Base-by-base conservation (phyloP, 2,888 invertebrate genomes). In the Platerodrilus igneus region DNA sequence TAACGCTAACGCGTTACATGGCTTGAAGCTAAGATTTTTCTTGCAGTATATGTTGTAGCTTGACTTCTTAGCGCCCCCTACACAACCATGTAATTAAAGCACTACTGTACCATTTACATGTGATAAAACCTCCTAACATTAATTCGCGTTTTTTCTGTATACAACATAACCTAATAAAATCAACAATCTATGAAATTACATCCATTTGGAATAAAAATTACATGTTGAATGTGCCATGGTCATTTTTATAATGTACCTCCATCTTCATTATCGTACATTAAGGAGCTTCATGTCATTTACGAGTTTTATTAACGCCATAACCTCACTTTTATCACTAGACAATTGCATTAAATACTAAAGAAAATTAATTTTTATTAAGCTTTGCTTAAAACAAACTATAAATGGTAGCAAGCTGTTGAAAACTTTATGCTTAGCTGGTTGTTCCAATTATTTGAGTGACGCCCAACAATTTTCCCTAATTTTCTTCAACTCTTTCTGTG, bases 401-500 rank as follows among this genome's bases (percentile, higher is more conserved):
- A 53, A 49, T 47, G 44, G 49, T 38, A 41, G 37, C 46, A 49
- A 54, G 49, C 50, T 50, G 45, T 46, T 40, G 33, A 43, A 48
- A 42, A 31, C 31, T 44, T 27, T 14, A 22, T 35, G 36, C 52
- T 46, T 53, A 51, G 46, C 41, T 47, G n/a, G n/a, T 47, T 51
- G 53, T 58, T 53, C 52, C 56, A 56, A 53, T 54, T 53, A 57
- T 59, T 59, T 56, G 53, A 56, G 56, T 54, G 56, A 56, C 56
- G 55, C 50, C 52, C 54, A 52, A 52, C 54, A 55, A 58, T 58
- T 58, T 37, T 52, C 55, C 53, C 55, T 57, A 59, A 60, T 59
- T 61, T 54, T 52, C 44, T 27, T 50, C 47, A 58, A 57, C 52
- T 58, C 53, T 51, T 31, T 48, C 40, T 18, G 20, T 19, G 23